Evolutionary conservation across 2,797 vertebrate genomes (phyloP).

Genomic region (Trematomus bernacchii): DNA sequence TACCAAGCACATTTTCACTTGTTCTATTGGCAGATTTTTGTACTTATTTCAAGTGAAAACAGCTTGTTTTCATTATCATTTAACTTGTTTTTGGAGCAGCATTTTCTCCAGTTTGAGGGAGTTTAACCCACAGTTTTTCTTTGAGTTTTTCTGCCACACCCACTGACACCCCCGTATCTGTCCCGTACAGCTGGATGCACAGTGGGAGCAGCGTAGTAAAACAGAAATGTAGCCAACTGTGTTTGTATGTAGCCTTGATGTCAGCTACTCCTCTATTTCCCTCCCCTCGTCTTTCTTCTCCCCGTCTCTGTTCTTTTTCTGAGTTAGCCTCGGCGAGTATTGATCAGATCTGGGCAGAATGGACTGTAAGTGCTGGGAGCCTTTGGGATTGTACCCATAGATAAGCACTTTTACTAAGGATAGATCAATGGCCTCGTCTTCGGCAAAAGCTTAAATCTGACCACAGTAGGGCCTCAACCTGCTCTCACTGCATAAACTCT

Average conservation of each 20-base stretch:
- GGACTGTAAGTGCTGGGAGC: slow-evolving; percentile 74
- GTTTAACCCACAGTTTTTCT: slow-evolving; percentile 44
- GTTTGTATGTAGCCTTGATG: slow-evolving; percentile 20
- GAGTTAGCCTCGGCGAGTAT: slow-evolving; percentile 68
- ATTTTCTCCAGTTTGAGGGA: background rate
- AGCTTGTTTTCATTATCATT: too few relatives aligned
- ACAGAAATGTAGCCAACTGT: slow-evolving; percentile 25
- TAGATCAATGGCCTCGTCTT: slow-evolving; percentile 65
- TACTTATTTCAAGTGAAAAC: too few relatives aligned
- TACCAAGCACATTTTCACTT: too few relatives aligned
- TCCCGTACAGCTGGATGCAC: slow-evolving; percentile 45
- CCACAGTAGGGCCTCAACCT: slow-evolving; percentile 53
- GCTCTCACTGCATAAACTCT: slow-evolving; percentile 57
- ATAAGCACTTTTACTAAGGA: slow-evolving; percentile 80
- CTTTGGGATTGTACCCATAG: slow-evolving; percentile 64
- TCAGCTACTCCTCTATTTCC: slow-evolving; percentile 37
- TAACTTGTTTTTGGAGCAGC: too few relatives aligned
- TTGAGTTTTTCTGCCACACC: slow-evolving; percentile 51
- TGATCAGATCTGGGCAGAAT: slow-evolving; percentile 67
- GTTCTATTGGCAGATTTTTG: too few relatives aligned
- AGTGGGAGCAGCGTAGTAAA: slow-evolving; percentile 22
- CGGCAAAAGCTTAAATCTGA: slow-evolving; percentile 44
- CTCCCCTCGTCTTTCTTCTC: slow-evolving; percentile 33
- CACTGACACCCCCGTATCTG: slow-evolving; percentile 34
- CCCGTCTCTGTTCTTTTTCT: slow-evolving; percentile 25